These are phyloP conservation scores for Boloria selene DNA, from an alignment of 2,888 invertebrate genomes.

Conservation along the genomic window DNA sequence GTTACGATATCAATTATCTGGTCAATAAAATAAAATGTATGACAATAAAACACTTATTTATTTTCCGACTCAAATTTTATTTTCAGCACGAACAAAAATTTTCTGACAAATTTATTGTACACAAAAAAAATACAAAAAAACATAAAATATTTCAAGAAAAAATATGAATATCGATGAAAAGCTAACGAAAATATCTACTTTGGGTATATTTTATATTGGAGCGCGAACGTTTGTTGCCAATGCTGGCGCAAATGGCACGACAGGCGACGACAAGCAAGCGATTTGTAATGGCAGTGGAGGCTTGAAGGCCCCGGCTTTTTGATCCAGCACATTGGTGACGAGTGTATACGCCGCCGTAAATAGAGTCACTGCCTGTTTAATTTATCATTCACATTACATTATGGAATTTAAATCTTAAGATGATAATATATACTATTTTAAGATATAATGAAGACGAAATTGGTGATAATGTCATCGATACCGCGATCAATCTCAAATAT, in stretches of 20 bases:
- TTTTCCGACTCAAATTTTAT: slow-evolving; percentile 32
- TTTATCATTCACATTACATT: background rate
- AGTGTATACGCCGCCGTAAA: slow-evolving; percentile 63
- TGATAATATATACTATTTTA: no score
- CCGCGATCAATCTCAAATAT: no score
- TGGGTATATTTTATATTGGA: slow-evolving; percentile 7
- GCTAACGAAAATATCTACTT: background rate
- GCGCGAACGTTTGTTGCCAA: slow-evolving; percentile 20
- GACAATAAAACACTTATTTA: slow-evolving; percentile 40
- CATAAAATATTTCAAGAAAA: background rate
- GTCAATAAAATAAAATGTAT: slow-evolving; percentile 40
- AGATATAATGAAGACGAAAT: no score
- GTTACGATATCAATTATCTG: slow-evolving; percentile 41
- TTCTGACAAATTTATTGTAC: background rate
- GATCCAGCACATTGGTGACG: slow-evolving; percentile 57
- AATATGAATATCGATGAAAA: background rate
- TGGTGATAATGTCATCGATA: no score
- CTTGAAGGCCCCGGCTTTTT: slow-evolving; percentile 46
- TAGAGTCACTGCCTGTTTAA: slow-evolving; percentile 60
- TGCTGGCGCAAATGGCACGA: slow-evolving; percentile 40
- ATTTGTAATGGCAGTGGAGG: slow-evolving; percentile 53
- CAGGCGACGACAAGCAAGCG: slow-evolving; percentile 52
- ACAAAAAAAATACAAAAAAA: background rate
- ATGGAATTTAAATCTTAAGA: background rate
- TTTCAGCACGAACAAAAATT: slow-evolving; percentile 9